A percentile compares a stretch with the other conserved stretches of the same genome.
Evolutionary conservation across 2,888 invertebrate species (phyloP).

Genomic region (Machimus atricapillus): DNA sequence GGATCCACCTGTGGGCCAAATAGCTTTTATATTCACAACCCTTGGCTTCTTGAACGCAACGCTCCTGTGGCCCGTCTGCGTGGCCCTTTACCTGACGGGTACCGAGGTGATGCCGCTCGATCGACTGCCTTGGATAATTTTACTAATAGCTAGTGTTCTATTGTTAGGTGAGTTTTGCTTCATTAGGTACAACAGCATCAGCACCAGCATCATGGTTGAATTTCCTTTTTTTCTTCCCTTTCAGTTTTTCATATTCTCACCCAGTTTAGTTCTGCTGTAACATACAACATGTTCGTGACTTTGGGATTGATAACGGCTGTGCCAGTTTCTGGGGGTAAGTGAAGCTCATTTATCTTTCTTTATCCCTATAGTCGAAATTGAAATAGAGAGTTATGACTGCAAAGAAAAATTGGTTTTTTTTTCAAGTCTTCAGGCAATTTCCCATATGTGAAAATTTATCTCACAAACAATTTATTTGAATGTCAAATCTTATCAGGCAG

Average conservation of each 20-base stretch:
- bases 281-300: conserved; percentile 94
- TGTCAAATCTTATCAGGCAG: not conserved
- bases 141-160: conserved; percentile 80
- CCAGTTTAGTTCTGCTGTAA: conserved; percentile 92
- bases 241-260: conserved; percentile 90
- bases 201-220: not conserved
- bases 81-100: conserved; percentile 85
- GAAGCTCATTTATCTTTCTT: not conserved
- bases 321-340: conserved; percentile 90
- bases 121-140: conserved; percentile 85
- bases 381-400: not conserved
- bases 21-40: conserved; percentile 91
- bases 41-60: conserved; percentile 88
- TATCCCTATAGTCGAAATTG: not conserved
- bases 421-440: not conserved
- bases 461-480: not conserved
- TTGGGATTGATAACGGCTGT: conserved; percentile 93
- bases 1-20: conserved; percentile 89
- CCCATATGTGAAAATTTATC: not conserved
- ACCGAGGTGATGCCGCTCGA: conserved; percentile 84
- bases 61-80: conserved; percentile 89
- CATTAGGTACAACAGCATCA: too few relatives aligned
- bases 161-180: conserved; percentile 70
- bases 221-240: not conserved
- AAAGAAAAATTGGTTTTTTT: not conserved